Conservation (phyloP, 2,797 vertebrate genomes). For the Pseudocheirus occidentalis region DNA sequence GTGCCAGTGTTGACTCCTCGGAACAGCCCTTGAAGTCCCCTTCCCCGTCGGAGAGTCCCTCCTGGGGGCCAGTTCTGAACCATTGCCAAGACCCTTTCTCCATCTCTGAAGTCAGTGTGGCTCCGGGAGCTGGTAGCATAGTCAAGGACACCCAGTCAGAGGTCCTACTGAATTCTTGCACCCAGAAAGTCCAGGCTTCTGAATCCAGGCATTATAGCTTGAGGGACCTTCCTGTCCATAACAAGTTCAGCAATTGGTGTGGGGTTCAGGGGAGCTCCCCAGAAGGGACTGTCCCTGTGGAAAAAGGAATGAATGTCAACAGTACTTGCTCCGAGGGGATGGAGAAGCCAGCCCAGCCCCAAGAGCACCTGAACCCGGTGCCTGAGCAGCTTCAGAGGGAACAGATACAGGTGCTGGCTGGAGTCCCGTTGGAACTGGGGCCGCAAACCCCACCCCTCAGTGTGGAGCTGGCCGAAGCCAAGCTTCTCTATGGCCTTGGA, state of each 20-base stretch:
- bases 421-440: slow-evolving; percentile 87
- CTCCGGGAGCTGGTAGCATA: background rate
- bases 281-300: background rate
- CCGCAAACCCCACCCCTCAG: slow-evolving; percentile 87
- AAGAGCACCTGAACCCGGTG: slow-evolving; percentile 83
- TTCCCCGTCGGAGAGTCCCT: background rate
- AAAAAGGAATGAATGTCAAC: background rate
- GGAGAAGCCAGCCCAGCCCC: slow-evolving; percentile 59
- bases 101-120: slow-evolving; percentile 61
- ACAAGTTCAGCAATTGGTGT: slow-evolving; percentile 94
- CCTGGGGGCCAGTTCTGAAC: slow-evolving; percentile 63
- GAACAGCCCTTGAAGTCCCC: slow-evolving; percentile 54
- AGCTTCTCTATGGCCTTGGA: slow-evolving; percentile 91
- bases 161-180: background rate
- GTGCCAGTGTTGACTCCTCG: background rate
- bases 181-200: slow-evolving; percentile 23
- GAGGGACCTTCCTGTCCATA: slow-evolving; percentile 90
- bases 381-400: slow-evolving; percentile 88
- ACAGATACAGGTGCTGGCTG: slow-evolving; percentile 90
- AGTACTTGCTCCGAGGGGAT: slow-evolving; percentile 21
- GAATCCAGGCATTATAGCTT: slow-evolving; percentile 74
- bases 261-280: slow-evolving; percentile 85
- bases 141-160: background rate
- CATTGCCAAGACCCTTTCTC: slow-evolving; percentile 58
- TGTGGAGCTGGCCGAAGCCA: slow-evolving; percentile 93